Conservation (phyloP, 2,797 vertebrate species). For the Acanthurus lineatus region DNA sequence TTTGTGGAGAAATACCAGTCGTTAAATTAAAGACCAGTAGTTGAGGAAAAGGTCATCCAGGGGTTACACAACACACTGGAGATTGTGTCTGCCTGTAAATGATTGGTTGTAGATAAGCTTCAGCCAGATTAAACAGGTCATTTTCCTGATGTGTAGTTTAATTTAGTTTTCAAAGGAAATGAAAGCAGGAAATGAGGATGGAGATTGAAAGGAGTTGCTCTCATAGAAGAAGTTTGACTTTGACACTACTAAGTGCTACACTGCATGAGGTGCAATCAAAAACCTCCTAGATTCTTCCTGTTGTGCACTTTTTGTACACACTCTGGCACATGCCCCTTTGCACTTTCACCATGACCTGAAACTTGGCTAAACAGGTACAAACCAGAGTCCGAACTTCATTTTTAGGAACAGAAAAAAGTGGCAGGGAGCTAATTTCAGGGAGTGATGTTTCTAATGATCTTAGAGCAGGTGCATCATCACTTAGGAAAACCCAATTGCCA, state of each 20-base stretch:
- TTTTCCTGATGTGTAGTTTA: neutral
- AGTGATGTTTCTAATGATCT: too few species aligned
- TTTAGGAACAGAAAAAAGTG: too few species aligned
- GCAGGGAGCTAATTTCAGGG: too few species aligned
- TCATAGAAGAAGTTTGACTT: neutral
- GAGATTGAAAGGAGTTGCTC: neutral
- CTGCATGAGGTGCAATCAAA: too few species aligned
- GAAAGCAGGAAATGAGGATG: slow-evolving; percentile 1
- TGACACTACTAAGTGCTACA: neutral
- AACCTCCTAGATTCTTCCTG: too few species aligned
- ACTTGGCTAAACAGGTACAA: too few species aligned
- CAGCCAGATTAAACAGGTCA: neutral
- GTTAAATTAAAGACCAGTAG: slow-evolving; percentile 14
- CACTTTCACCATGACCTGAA: too few species aligned
- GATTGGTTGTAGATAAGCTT: neutral
- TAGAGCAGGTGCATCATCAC: too few species aligned
- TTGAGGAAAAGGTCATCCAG: slow-evolving; percentile 14
- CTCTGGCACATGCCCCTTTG: too few species aligned
- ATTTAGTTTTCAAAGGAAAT: neutral
- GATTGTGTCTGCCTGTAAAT: slow-evolving; percentile 8
- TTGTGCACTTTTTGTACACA: too few species aligned
- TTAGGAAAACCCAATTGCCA: too few species aligned
- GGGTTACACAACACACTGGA: slow-evolving; percentile 26
- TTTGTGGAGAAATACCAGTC: slow-evolving; percentile 3
- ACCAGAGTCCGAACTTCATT: too few species aligned